Evolutionary conservation across 2,113 vertebrate genomes (phyloP), one percentile per base, ranked within the genome.

Genomic region (Nothoprocta pentlandii): DNA sequence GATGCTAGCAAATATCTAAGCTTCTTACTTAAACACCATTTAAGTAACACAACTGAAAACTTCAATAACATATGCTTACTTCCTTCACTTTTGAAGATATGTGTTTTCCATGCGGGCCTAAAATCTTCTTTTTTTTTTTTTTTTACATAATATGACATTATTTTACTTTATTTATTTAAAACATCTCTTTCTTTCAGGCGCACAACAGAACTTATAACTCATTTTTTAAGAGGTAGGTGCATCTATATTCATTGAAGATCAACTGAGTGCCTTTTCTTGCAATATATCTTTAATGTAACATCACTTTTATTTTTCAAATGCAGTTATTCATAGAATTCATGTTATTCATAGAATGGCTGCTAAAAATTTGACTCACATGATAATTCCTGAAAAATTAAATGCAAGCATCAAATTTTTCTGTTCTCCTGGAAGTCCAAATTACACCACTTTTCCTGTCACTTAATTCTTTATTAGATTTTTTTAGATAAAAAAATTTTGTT

Each of bases 1-100:
- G 5, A 1, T 16, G 42, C 62, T 79, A 87, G 66, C 61, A 74
- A 41, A 79, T 54, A 36, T 12, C 4, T 53, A 66, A 64, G 19
- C 1, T 0, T 2, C 1, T 64, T 56, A 59, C 21, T 71, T 76
- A 90, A 51, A 10, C 8, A 23, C 8, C 2, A 25, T 16, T 5
- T 47, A 76, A 15, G 23, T 58, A 64, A 47, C 21, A 7, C 47
- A 44, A n/a, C 5, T 59, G 20, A 51, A 25, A 21, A 62, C 9
- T 77, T 71, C 16, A 73, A 12, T 64, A 71, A 66, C 41, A 20
- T 32, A 7, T 62, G 32, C 66, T 15, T 64, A 36, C 32, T 41
- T 12, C 19, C 19, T 74, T 41, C 9, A 26, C 75, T 82, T 82
- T 17, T 68, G 20, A 8, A 90, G 87, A 59, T 79, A 16, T 5